Evolutionary conservation across 2,113 vertebrate species (phyloP).

Genomic region (Saimiri boliviensis): DNA sequence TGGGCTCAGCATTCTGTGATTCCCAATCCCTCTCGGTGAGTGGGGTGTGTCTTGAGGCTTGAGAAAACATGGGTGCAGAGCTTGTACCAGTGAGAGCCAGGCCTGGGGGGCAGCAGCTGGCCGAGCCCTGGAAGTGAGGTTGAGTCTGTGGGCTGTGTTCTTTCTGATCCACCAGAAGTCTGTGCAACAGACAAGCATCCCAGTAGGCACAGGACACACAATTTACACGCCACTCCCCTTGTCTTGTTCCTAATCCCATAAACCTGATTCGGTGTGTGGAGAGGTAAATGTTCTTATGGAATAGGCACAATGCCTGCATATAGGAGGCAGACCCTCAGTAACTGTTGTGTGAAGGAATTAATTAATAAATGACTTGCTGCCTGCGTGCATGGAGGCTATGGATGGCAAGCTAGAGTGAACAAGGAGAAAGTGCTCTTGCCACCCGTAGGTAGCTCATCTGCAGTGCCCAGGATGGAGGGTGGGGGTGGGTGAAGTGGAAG

Average conservation of each 20-base stretch:
- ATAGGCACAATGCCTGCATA: background rate
- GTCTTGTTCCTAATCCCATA: background rate
- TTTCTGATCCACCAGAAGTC: too few relatives aligned
- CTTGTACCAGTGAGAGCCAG: background rate
- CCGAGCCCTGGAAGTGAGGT: accelerated
- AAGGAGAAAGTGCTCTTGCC: too few relatives aligned
- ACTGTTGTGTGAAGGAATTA: background rate
- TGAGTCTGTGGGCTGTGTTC: background rate
- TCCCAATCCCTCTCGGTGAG: background rate
- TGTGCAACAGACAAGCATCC: background rate
- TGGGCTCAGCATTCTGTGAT: background rate
- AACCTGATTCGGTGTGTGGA: background rate
- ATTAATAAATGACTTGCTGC: background rate
- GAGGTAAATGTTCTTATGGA: background rate
- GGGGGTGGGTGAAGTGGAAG: background rate
- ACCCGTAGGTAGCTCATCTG: background rate
- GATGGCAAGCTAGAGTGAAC: background rate
- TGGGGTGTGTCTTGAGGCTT: accelerated
- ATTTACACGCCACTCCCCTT: background rate
- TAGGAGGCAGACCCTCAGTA: too few relatives aligned
- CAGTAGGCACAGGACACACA: too few relatives aligned
- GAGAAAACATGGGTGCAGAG: background rate
- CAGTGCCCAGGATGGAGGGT: background rate
- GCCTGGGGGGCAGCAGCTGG: too few relatives aligned
- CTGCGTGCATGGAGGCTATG: too few relatives aligned